Percentiles rank a stretch among this genome's conserved stretches.
phyloP scores from a whole-genome alignment of 2,113 vertebrate species.

The Salvelinus namaycush region DNA sequence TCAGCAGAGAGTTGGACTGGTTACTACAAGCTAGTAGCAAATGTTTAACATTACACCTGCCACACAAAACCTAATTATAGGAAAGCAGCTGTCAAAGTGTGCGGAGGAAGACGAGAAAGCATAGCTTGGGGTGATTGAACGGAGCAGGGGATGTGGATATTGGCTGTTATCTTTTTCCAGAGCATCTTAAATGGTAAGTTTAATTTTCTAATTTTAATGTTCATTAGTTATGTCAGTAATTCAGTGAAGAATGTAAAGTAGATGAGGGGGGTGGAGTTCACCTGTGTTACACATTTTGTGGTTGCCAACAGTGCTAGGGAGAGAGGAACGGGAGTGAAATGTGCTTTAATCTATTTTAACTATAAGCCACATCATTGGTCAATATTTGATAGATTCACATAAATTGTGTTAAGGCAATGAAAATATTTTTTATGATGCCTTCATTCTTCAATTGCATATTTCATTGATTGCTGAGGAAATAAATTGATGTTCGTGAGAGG shows the following conservation, averaged over 20 bases:
- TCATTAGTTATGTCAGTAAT: constrained; percentile 44
- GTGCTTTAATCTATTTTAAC: constrained; percentile 52
- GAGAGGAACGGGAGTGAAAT: constrained; percentile 51
- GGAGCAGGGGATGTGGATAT: constrained; percentile 98
- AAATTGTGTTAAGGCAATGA: too few relatives aligned
- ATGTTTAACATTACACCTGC: constrained; percentile 68
- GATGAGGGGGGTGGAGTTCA: constrained; percentile 62
- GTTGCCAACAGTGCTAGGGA: constrained; percentile 55
- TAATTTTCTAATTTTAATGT: constrained; percentile 40
- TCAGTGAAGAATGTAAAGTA: constrained; percentile 43
- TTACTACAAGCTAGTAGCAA: constrained; percentile 68
- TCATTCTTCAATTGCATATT: constrained; percentile 4
- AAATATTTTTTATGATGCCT: constrained; percentile 11
- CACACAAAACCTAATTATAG: constrained; percentile 70
- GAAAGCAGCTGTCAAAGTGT: constrained; percentile 66
- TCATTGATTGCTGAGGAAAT: neutral
- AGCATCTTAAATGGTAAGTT: constrained; percentile 96
- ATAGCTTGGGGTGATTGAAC: constrained; percentile 81
- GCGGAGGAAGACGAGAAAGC: constrained; percentile 75
- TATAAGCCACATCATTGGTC: neutral
- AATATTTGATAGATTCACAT: too few relatives aligned
- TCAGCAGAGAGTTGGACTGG: constrained; percentile 61
- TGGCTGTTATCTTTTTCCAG: constrained; percentile 93
- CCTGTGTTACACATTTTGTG: constrained; percentile 64
- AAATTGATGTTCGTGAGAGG: constrained; percentile 26